Conservation (phyloP, 2,888 invertebrate genomes). For the Drymonia ruficornis region DNA sequence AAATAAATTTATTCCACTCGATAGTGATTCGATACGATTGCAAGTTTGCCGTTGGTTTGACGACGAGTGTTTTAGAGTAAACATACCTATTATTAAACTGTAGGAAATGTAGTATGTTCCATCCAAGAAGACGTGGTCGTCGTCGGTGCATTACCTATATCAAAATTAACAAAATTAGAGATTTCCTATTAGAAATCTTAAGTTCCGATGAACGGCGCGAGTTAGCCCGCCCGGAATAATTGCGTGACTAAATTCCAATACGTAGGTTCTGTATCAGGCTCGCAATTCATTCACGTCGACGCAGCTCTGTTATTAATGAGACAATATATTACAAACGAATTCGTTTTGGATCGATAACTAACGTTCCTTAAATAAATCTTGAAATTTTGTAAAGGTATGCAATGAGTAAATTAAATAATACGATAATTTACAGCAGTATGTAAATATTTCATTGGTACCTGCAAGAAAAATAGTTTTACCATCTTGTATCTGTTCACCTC, state of each 20-base stretch:
- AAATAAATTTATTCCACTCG: slow-evolving; percentile 72
- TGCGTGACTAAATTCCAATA: slow-evolving; percentile 68
- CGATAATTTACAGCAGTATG: background rate
- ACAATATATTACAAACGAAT: slow-evolving; percentile 66
- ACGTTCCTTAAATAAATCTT: slow-evolving; percentile 52
- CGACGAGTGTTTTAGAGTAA: slow-evolving; percentile 46
- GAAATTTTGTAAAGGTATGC: slow-evolving; percentile 41
- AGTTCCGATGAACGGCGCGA: slow-evolving; percentile 49
- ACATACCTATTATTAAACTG: too few relatives aligned
- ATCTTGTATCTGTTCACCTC: too few relatives aligned
- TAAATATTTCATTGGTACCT: too few relatives aligned
- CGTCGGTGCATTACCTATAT: slow-evolving; percentile 57
- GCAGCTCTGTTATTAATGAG: slow-evolving; percentile 67
- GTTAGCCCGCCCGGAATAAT: slow-evolving; percentile 56
- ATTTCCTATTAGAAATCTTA: slow-evolving; percentile 58
- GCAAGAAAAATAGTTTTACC: too few relatives aligned
- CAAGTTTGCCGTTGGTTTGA: slow-evolving; percentile 58
- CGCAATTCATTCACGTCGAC: slow-evolving; percentile 65
- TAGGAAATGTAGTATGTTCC: slow-evolving; percentile 22
- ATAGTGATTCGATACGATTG: slow-evolving; percentile 75
- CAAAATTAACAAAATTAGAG: slow-evolving; percentile 55
- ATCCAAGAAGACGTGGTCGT: slow-evolving; percentile 30
- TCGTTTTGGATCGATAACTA: slow-evolving; percentile 64
- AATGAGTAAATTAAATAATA: slow-evolving; percentile 35
- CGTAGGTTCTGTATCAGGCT: slow-evolving; percentile 59